A percentile compares a stretch with the other conserved stretches of the same genome.
phyloP scores from a whole-genome alignment of 2,797 vertebrate species.

The Ctenopoma kingsleyae region DNA sequence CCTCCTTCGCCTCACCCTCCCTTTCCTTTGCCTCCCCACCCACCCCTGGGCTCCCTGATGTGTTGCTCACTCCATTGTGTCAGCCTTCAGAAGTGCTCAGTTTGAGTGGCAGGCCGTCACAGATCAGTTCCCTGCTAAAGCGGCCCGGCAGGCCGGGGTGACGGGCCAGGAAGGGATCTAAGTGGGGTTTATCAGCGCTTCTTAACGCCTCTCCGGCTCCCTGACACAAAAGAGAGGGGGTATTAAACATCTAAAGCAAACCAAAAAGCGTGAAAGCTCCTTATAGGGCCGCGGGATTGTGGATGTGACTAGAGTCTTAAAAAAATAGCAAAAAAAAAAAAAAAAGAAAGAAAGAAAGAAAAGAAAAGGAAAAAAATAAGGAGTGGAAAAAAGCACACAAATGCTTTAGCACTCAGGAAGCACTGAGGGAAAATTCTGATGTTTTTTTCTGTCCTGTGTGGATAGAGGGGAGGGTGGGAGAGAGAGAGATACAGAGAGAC shows the following conservation, averaged over 20 bases:
- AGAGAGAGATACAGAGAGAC: constrained; percentile 17
- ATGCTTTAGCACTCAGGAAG: constrained; percentile 57
- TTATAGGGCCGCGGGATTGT: constrained; percentile 97
- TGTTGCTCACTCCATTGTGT: constrained; percentile 96
- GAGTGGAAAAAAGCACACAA: constrained; percentile 55
- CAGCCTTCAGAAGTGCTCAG: constrained; percentile 98
- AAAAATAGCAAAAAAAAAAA: constrained; percentile 80
- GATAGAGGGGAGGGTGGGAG: constrained; percentile 45
- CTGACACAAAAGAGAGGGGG: constrained; percentile 99
- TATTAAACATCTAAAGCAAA: constrained; percentile 99
- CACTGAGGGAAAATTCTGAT: constrained; percentile 55
- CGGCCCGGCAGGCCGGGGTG: constrained; percentile 96
- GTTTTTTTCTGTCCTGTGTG: constrained; percentile 53
- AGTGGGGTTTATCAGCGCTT: constrained; percentile 99
- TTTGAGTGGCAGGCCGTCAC: constrained; percentile 99
- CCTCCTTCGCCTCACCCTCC: constrained; percentile 55
- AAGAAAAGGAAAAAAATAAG: constrained; percentile 39
- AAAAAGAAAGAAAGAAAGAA: constrained; percentile 19
- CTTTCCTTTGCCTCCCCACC: constrained; percentile 31
- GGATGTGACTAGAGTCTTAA: constrained; percentile 99
- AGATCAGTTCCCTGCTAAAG: constrained; percentile 99
- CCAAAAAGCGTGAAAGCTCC: constrained; percentile 99
- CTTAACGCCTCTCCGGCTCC: constrained; percentile 98
- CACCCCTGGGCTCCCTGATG: constrained; percentile 78
- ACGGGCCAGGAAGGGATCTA: constrained; percentile 99